These are phyloP conservation scores for Sphaeridia pumilis DNA, from an alignment of 2,888 invertebrate genomes.

Conservation along the genomic window DNA sequence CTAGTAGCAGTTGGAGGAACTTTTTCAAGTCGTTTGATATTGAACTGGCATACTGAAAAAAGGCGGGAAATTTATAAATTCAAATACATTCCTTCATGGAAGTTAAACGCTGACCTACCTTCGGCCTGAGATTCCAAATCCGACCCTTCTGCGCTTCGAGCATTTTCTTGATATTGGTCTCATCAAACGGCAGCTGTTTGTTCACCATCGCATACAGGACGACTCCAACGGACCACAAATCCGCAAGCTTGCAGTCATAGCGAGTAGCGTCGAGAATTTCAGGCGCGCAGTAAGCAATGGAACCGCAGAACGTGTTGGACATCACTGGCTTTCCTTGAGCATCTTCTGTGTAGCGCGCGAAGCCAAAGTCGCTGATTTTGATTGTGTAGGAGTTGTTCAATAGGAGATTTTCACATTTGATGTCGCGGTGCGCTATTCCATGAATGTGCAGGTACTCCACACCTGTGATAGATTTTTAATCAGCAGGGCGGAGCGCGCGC, in stretches of 20 bases:
- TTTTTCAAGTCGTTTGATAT: conserved; percentile 24
- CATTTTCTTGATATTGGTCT: conserved; percentile 54
- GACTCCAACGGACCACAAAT: conserved; percentile 43
- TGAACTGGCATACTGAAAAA: conserved; percentile 23
- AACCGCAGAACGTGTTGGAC: conserved; percentile 43
- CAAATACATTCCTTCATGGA: too few relatives aligned
- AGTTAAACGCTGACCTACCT: too few relatives aligned
- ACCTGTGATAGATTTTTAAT: too few relatives aligned
- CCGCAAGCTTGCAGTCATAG: conserved; percentile 7
- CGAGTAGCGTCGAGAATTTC: conserved; percentile 5
- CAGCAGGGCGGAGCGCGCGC: not conserved
- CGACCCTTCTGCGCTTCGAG: conserved; percentile 55
- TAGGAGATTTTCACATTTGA: conserved; percentile 42
- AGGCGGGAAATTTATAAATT: too few relatives aligned
- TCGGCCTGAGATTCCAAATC: conserved; percentile 57
- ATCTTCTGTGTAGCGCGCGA: conserved; percentile 36
- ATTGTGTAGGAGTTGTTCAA: conserved; percentile 38
- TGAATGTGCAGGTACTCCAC: conserved; percentile 37
- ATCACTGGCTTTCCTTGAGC: conserved; percentile 1
- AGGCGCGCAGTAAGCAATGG: conserved; percentile 24
- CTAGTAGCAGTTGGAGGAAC: conserved; percentile 24
- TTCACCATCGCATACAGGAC: conserved; percentile 73
- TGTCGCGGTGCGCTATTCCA: conserved; percentile 21
- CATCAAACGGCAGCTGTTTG: conserved; percentile 67
- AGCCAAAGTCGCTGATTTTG: conserved; percentile 45